Evolutionary conservation across 2,113 vertebrate species (phyloP), one percentile per base, ranked within the genome.

Genomic region (Strix aluco): DNA sequence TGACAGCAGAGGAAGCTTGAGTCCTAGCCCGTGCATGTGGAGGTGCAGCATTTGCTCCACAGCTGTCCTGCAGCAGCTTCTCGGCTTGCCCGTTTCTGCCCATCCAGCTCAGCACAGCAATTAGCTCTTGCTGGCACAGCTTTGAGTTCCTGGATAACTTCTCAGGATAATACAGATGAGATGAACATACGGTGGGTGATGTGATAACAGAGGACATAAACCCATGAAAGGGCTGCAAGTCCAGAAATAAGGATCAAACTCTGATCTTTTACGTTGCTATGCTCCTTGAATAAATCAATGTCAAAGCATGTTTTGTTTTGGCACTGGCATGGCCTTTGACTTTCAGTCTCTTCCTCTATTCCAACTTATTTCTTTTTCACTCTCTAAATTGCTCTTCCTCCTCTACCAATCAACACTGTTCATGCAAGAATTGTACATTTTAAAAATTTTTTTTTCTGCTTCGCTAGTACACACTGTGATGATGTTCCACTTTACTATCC

Each of bases 11-110:
- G 32, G 22, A 40, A 62, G 32, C 25, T 62, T 36, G 21, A 9
- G 8, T 58, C 32, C 51, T 49, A 18, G 21, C 2, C 18, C 0
- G 0, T 52, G 36, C 49, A 13, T 0, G 1, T 17, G 62, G n/a
- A 38, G 40, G 20, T 5, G 9, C 10, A 44, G 27, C 11, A 0
- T 88, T 40, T 72, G 30, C 65, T 75, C 38, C 9, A 47, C 36
- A 55, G 66, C 11, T 10, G 22, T 54, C 44, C 88, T 62, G 7
- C 49, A 42, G 51, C 40, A 82, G 44, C 61, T 82, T 70, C 36
- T 72, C 58, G 69, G 14, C 52, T 26, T 57, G 21, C 49, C 25
- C 20, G 2, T 30, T 81, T 3, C 54, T 54, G 61, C 25, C 40
- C 40, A 16, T 59, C 61, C 55, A 72, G 58, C 30, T 79, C 20